Percentiles rank a stretch among this genome's conserved stretches.
phyloP scores from a whole-genome alignment of 2,113 vertebrate species.

The Puma concolor region DNA sequence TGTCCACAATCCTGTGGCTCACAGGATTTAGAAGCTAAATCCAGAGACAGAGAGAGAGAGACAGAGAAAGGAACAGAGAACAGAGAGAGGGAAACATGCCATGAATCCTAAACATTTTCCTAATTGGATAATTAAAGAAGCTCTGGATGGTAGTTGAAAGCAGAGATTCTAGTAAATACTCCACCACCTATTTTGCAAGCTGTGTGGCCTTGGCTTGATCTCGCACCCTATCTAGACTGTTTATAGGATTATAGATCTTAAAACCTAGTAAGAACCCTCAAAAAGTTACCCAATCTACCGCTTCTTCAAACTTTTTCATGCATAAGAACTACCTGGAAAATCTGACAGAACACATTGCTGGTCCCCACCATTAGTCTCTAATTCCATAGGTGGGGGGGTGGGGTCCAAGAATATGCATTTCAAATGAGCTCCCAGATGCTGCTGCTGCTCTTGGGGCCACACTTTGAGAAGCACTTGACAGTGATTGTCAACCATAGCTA shows the following conservation, averaged over 20 bases:
- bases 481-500: not conserved
- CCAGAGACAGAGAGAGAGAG: not conserved
- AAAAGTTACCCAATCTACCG: not conserved
- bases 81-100: not conserved
- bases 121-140: constrained; percentile 38
- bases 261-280: not conserved
- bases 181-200: not conserved
- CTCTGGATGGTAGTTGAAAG: not conserved
- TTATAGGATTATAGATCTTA: constrained; percentile 25
- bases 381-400: not conserved
- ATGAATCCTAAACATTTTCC: constrained; percentile 18
- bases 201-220: not conserved
- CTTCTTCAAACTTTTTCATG: not conserved
- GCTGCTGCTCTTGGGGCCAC: not conserved
- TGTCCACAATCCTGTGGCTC: not conserved
- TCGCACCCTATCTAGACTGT: not conserved
- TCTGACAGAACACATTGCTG: not conserved
- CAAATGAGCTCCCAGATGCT: not conserved
- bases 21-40: constrained; percentile 7
- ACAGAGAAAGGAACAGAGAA: not conserved
- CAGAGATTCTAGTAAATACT: not conserved
- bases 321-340: not conserved
- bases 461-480: not conserved
- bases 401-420: not conserved
- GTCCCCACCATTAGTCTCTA: not conserved